These are phyloP conservation scores for Diplodus sargus DNA, from an alignment of 2,797 vertebrate species.

Conservation along the genomic window DNA sequence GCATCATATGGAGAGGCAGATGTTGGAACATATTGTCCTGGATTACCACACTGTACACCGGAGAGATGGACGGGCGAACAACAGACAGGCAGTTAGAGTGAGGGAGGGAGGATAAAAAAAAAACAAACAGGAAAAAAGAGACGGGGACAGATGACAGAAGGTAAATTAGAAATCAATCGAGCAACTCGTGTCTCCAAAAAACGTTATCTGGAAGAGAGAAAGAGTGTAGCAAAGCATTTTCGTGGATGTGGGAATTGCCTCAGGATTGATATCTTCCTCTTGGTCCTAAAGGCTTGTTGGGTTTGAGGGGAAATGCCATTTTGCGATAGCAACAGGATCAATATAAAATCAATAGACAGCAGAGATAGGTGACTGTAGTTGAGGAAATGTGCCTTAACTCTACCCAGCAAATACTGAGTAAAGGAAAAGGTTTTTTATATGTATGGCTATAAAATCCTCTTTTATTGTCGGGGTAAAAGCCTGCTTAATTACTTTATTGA, in stretches of 20 bases:
- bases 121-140: constrained; percentile 19
- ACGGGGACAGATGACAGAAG: constrained; percentile 61
- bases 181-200: constrained; percentile 51
- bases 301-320: constrained; percentile 46
- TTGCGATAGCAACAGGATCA: constrained; percentile 54
- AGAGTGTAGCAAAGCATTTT: constrained; percentile 49
- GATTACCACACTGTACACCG: constrained; percentile 85
- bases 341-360: constrained; percentile 56
- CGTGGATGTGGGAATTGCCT: constrained; percentile 38
- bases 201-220: constrained; percentile 65
- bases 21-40: constrained; percentile 95
- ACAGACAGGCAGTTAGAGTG: constrained; percentile 54
- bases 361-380: constrained; percentile 31
- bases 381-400: background rate
- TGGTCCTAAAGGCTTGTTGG: constrained; percentile 6
- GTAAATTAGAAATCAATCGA: constrained; percentile 76
- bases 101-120: constrained; percentile 16
- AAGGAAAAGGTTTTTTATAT: background rate
- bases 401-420: constrained; percentile 8
- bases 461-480: background rate
- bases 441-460: background rate
- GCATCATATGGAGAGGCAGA: constrained; percentile 95
- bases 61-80: constrained; percentile 72
- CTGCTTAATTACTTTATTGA: background rate
- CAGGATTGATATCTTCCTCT: constrained; percentile 38